Base-by-base conservation (phyloP, 2,797 vertebrate genomes). In the Nyctalus aviator region DNA sequence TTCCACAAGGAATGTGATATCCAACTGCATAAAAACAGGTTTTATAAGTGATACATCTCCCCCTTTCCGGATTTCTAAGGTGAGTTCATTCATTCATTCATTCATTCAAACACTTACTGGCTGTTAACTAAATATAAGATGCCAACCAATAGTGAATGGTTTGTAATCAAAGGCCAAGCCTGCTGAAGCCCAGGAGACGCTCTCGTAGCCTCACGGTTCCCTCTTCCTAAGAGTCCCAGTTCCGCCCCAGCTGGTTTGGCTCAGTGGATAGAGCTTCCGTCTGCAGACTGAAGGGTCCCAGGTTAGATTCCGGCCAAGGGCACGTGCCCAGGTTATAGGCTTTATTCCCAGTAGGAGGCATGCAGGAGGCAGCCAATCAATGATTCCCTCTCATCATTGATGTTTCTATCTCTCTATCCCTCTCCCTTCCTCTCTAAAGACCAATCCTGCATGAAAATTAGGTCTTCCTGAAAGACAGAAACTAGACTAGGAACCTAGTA, bases 371-470 rank as follows among this genome's bases (percentile, higher is more conserved):
- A 50, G 48, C 48, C 48, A 5, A 50, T 50, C 48, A 50, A 17
- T 17, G 48, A 50, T 50, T 50, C 15, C 48, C 48, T 50, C 48
- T 50, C 48, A 50, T 50, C 48, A 48, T 15, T 17, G 48, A 50
- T 50, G 48, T 6, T 50, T 50, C 48, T 50, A 50, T 50, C 48
- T 50, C 48, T 50, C 48, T 17, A 15, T 50, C 48, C 48, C 48
- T 50, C 48, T 50, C 48, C 15, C 48, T 15, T 44, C 44, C 44
- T 44, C 44, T 44, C 44, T 20, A 18, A 13, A 48, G 78, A 88
- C 85, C 88, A 93, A 92, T 35, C 32, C 55, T 87, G 84, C 92
- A 94, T 96, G 91, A 94, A 94, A 95, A 96, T 84, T 77, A 86
- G 84, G 66, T 90, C 83, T 77, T 73, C 50, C 62, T 94, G 94